These are phyloP conservation scores for Malurus leucopterus DNA, from an alignment of 2,797 vertebrate genomes.

Conservation along the genomic window DNA sequence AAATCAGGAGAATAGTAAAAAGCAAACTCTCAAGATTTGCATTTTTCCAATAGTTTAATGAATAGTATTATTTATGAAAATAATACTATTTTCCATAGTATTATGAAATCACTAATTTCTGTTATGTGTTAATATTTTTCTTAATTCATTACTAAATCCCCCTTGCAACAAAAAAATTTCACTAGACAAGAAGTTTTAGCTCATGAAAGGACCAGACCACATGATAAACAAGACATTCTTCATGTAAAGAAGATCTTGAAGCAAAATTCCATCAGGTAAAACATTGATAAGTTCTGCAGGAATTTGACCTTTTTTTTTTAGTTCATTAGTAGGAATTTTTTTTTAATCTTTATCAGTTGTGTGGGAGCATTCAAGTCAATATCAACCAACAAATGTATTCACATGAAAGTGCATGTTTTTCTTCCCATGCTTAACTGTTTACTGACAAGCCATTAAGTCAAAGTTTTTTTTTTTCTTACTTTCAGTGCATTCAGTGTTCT, in stretches of 20 bases:
- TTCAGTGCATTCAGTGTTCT: background rate
- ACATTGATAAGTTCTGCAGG: background rate
- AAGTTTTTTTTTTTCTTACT: background rate
- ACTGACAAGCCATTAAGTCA: background rate
- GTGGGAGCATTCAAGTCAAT: background rate
- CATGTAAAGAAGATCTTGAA: background rate
- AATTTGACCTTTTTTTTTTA: background rate
- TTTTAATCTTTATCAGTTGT: background rate
- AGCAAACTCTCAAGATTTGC: background rate
- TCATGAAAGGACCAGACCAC: background rate
- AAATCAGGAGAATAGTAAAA: background rate
- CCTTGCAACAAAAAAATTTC: background rate
- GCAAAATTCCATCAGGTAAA: background rate
- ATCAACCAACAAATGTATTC: background rate
- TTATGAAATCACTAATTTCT: background rate
- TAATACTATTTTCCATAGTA: no score
- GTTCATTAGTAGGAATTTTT: rapidly evolving
- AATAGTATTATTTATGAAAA: no score
- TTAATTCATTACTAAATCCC: background rate
- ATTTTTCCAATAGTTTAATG: background rate
- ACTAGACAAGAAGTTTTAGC: background rate
- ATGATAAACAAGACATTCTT: background rate
- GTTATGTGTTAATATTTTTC: background rate
- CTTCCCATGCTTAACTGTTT: background rate
- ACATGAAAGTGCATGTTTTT: background rate